Conservation (phyloP, 2,113 vertebrate genomes). For the Apteryx mantelli region DNA sequence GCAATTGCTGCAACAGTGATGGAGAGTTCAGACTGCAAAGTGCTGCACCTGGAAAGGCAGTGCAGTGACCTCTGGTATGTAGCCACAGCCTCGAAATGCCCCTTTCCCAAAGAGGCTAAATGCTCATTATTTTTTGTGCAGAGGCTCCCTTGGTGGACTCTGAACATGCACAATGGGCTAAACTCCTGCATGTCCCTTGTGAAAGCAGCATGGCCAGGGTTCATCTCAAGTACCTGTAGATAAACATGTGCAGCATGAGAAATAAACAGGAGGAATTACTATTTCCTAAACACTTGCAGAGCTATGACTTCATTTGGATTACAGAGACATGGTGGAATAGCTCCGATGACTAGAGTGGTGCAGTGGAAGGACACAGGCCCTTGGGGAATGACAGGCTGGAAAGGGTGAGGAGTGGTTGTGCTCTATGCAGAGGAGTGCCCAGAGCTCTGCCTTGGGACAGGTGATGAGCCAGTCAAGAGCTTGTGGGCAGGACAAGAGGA, state of each 20-base stretch:
- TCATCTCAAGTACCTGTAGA: background rate
- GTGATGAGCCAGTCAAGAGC: background rate
- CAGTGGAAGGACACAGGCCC: background rate
- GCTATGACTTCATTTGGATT: background rate
- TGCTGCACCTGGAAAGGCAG: background rate
- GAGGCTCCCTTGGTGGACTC: background rate
- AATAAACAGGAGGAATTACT: background rate
- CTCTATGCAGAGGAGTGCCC: background rate
- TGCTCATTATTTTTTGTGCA: background rate
- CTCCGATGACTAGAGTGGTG: background rate
- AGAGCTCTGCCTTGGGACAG: background rate
- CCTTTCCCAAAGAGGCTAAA: background rate
- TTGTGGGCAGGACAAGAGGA: background rate
- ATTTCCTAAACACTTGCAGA: background rate
- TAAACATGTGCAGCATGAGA: background rate
- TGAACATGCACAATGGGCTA: background rate
- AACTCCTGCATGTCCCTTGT: background rate
- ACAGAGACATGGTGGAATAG: accelerated
- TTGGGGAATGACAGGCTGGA: background rate
- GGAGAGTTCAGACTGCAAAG: background rate
- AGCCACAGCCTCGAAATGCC: background rate
- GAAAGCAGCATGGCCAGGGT: background rate
- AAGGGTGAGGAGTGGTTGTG: background rate
- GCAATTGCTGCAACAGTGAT: background rate
- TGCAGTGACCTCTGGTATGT: background rate